phyloP scores from a whole-genome alignment of 2,888 invertebrate genomes.

The Oscheius onirici region DNA sequence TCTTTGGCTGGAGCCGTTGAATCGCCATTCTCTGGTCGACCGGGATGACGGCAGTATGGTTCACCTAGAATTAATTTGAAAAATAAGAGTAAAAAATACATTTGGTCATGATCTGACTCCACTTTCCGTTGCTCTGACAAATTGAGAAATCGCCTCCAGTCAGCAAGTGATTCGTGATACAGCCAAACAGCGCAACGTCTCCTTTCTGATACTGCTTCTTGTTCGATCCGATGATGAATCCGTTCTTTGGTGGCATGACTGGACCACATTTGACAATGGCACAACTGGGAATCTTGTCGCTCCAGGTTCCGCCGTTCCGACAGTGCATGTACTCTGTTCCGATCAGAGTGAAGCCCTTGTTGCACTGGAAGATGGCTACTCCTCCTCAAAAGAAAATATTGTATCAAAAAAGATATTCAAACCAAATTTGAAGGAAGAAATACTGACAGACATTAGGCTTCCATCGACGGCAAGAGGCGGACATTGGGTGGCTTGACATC shows the following conservation, averaged over 20 bases:
- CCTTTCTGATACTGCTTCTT: constrained; percentile 49
- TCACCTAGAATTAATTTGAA: constrained; percentile 39
- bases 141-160: constrained; percentile 89
- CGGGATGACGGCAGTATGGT: constrained; percentile 61
- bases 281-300: constrained; percentile 61
- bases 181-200: constrained; percentile 81
- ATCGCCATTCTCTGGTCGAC: constrained; percentile 59
- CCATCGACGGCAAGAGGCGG: constrained; percentile 60
- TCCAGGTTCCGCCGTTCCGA: constrained; percentile 63
- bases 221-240: constrained; percentile 51
- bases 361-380: constrained; percentile 78
- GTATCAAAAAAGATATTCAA: no score
- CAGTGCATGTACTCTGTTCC: constrained; percentile 65
- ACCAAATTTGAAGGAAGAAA: constrained; percentile 73
- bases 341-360: constrained; percentile 55
- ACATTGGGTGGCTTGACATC: constrained; percentile 78
- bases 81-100: no score
- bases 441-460: constrained; percentile 50
- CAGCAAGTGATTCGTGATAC: constrained; percentile 87
- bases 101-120: constrained; percentile 74
- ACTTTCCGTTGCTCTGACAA: constrained; percentile 86
- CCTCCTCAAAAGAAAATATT: no score
- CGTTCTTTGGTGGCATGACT: constrained; percentile 50
- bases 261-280: constrained; percentile 51
- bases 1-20: constrained; percentile 60